phyloP scores from a whole-genome alignment of 2,888 invertebrate genomes.

The Lepidochrysops patricia region DNA sequence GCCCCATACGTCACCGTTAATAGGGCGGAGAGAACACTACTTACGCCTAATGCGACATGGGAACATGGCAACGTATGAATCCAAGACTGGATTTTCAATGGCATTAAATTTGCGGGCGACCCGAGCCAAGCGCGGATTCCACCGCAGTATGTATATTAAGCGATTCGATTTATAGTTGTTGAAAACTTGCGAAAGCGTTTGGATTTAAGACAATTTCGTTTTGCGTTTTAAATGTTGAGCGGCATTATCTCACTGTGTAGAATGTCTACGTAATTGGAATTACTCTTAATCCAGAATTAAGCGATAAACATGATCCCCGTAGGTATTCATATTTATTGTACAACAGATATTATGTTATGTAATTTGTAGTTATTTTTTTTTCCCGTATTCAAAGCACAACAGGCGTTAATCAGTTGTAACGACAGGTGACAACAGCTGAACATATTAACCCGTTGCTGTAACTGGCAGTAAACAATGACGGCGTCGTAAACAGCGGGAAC shows the following conservation, averaged over 20 bases:
- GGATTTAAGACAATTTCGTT: conserved; percentile 1
- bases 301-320: no score
- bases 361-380: not conserved
- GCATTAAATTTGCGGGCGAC: conserved; percentile 58
- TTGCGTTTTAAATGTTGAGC: not conserved
- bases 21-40: conserved; percentile 73
- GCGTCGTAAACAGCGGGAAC: conserved; percentile 55
- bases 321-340: no score
- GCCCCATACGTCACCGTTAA: conserved; percentile 73
- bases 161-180: conserved; percentile 11
- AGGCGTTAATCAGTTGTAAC: not conserved
- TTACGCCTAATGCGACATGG: conserved; percentile 73
- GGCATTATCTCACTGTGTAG: no score
- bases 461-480: conserved; percentile 60
- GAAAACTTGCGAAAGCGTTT: not conserved
- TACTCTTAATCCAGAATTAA: no score
- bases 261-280: no score
- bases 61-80: conserved; percentile 61
- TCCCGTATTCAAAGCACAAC: not conserved
- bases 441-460: conserved; percentile 55
- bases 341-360: no score
- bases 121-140: conserved; percentile 20
- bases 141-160: conserved; percentile 12
- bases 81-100: conserved; percentile 60
- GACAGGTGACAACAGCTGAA: conserved; percentile 35